phyloP scores from a whole-genome alignment of 2,113 vertebrate genomes.

The Lepisosteus osseus region DNA sequence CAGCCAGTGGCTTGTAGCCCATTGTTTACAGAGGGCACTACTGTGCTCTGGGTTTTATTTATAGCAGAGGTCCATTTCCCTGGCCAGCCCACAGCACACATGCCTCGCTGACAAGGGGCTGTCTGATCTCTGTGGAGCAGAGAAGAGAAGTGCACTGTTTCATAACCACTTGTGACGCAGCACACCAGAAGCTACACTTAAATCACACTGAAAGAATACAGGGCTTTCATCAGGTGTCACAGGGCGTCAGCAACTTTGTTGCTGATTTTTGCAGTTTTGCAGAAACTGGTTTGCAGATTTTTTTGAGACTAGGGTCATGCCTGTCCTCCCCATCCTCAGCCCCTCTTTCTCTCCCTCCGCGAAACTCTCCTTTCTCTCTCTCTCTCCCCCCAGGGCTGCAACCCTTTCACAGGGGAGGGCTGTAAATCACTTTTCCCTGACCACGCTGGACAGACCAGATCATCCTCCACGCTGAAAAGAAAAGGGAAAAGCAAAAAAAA shows the following conservation, averaged over 20 bases:
- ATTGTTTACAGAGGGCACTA: no score
- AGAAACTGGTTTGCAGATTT: not conserved
- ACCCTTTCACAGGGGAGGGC: constrained; percentile 57
- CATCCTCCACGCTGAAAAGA: constrained; percentile 52
- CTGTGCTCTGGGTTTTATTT: no score
- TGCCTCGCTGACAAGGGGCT: no score
- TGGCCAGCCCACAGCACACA: no score
- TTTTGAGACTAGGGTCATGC: not conserved
- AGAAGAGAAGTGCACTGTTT: no score
- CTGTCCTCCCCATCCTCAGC: constrained; percentile 22
- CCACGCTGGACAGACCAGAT: constrained; percentile 59
- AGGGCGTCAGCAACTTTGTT: not conserved
- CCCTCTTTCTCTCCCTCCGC: constrained; percentile 26
- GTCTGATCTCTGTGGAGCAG: no score
- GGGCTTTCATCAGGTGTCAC: no score
- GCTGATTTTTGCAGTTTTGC: not conserved
- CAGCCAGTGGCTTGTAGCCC: no score
- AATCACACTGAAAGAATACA: no score
- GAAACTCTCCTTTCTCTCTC: constrained; percentile 46
- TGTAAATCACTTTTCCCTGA: constrained; percentile 72
- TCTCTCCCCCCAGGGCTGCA: constrained; percentile 56
- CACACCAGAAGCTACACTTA: no score
- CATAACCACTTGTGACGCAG: no score
- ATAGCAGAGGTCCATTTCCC: no score
- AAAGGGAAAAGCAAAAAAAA: constrained; percentile 35